Percentiles rank a stretch among this genome's conserved stretches.
These are phyloP conservation scores for Xenopus laevis DNA, from an alignment of 2,113 vertebrate species.

Conservation along the genomic window DNA sequence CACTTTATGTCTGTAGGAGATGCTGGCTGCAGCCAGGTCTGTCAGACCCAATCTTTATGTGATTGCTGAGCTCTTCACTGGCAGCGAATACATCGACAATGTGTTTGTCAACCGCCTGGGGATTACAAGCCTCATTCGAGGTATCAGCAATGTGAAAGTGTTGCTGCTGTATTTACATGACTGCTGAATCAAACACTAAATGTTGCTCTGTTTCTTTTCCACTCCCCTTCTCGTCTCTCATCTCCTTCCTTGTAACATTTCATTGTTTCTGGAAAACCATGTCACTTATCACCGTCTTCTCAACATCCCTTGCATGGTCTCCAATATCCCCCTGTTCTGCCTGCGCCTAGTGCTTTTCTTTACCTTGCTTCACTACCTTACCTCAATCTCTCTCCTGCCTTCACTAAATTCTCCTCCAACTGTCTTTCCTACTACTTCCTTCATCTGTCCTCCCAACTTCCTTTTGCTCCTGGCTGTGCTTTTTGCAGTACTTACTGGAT, in stretches of 20 bases:
- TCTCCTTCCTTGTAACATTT: not conserved
- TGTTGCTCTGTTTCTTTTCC: constrained; percentile 30
- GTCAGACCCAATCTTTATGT: constrained; percentile 83
- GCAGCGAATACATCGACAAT: constrained; percentile 80
- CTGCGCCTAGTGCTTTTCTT: not conserved
- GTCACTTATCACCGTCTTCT: not conserved
- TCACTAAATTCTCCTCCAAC: not conserved
- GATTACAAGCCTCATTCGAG: constrained; percentile 80
- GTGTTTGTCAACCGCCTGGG: constrained; percentile 81
- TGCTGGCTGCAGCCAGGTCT: constrained; percentile 74
- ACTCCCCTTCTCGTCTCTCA: not conserved
- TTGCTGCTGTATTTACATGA: constrained; percentile 35
- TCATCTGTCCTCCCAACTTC: constrained; percentile 50
- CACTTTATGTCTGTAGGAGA: constrained; percentile 66
- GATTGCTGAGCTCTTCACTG: constrained; percentile 80
- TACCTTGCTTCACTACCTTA: not conserved
- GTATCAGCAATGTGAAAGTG: constrained; percentile 54
- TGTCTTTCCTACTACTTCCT: constrained; percentile 46
- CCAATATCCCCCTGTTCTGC: not conserved
- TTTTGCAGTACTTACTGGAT: constrained; percentile 90
- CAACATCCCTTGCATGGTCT: constrained; percentile 12
- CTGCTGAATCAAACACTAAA: constrained; percentile 35
- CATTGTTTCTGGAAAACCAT: not conserved
- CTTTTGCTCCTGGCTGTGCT: constrained; percentile 59
- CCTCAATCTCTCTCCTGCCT: not conserved